These are phyloP conservation scores for Villa cingulata DNA, from an alignment of 2,888 invertebrate species.

Conservation along the genomic window DNA sequence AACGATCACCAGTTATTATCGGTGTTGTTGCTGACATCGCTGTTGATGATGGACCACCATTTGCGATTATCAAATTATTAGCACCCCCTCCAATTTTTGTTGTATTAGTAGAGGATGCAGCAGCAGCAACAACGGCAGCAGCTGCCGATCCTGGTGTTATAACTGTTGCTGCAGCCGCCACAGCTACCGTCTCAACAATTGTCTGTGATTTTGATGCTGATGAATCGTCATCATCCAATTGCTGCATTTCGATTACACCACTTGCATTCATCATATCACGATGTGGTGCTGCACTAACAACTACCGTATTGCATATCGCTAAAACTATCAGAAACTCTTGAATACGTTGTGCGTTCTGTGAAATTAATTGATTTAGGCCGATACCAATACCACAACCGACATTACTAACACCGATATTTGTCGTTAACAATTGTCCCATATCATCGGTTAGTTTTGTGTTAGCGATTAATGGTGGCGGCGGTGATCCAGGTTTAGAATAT, in stretches of 20 bases:
- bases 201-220: slow-evolving; percentile 5
- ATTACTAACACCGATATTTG: slow-evolving; percentile 15
- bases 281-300: slow-evolving; percentile 76
- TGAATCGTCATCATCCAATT: slow-evolving; percentile 23
- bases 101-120: not conserved
- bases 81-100: not conserved
- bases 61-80: not conserved
- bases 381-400: not conserved
- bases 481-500: slow-evolving; percentile 38
- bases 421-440: slow-evolving; percentile 33
- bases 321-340: slow-evolving; percentile 82
- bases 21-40: slow-evolving; percentile 13
- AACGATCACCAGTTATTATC: slow-evolving; percentile 36
- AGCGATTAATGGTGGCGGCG: slow-evolving; percentile 38
- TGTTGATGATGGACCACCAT: slow-evolving; percentile 1
- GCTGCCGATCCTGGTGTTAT: not conserved
- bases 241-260: slow-evolving; percentile 43
- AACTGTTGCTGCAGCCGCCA: not conserved
- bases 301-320: slow-evolving; percentile 93
- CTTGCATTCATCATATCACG: slow-evolving; percentile 56
- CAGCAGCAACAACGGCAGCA: no score
- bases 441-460: slow-evolving; percentile 40
- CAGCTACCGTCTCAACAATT: not conserved
- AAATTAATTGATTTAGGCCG: slow-evolving; percentile 26
- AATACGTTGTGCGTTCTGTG: slow-evolving; percentile 54